A percentile compares a stretch with the other conserved stretches of the same genome.
Conservation (phyloP, 2,113 vertebrate species). For the Notothenia rossii region DNA sequence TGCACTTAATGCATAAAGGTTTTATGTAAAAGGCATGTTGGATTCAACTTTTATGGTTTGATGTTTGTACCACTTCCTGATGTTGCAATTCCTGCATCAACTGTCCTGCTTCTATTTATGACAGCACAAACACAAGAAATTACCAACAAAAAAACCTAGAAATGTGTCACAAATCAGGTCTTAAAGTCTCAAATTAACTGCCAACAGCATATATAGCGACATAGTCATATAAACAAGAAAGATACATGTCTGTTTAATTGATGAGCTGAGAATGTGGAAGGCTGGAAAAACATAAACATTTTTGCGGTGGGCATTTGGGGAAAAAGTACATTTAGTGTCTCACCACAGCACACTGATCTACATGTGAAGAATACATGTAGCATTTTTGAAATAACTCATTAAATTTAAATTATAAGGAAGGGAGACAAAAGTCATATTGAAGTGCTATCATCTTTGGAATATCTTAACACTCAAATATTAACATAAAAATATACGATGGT, state of each 20-base stretch:
- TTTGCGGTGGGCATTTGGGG: background rate
- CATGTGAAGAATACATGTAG: background rate
- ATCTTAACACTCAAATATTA: background rate
- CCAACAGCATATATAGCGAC: background rate
- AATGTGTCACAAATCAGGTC: background rate
- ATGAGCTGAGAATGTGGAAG: constrained; percentile 11
- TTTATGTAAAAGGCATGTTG: constrained; percentile 20
- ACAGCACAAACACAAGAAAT: background rate
- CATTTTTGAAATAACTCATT: background rate
- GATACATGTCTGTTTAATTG: constrained; percentile 19
- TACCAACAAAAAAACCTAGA: background rate
- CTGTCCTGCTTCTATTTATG: constrained; percentile 32
- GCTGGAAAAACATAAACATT: background rate
- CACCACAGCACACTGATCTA: background rate
- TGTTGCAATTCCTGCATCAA: constrained; percentile 46
- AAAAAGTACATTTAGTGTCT: background rate
- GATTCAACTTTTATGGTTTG: constrained; percentile 25
- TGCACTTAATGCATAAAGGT: background rate
- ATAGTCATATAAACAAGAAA: constrained; percentile 21
- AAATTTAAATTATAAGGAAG: background rate
- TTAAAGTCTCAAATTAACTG: background rate
- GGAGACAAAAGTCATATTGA: too few relatives aligned
- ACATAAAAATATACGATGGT: background rate
- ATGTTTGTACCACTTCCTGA: constrained; percentile 32
- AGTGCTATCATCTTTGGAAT: background rate